A percentile compares a stretch with the other conserved stretches of the same genome.
Conservation (phyloP, 1,140 invertebrate genomes). For the Euwallacea fornicatus region DNA sequence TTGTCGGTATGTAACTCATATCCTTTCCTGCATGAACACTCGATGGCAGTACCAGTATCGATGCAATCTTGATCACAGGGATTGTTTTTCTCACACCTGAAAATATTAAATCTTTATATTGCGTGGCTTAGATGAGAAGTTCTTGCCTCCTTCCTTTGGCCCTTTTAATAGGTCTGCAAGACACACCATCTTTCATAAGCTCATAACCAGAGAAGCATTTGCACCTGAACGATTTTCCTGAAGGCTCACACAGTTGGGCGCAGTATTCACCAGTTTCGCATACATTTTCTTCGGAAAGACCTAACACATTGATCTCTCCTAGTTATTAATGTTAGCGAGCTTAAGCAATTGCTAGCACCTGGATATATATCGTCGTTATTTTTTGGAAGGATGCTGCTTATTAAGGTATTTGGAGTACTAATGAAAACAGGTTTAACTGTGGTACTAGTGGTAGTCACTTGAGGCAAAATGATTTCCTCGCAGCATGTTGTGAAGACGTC, state of each 20-base stretch:
- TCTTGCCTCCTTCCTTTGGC: constrained; percentile 42
- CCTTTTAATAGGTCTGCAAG: constrained; percentile 56
- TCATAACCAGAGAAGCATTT: constrained; percentile 68
- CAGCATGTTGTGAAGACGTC: constrained; percentile 47
- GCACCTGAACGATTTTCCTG: constrained; percentile 70
- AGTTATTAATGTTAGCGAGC: not conserved
- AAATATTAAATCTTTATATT: not conserved
- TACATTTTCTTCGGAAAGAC: constrained; percentile 60
- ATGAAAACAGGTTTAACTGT: constrained; percentile 24
- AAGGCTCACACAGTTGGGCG: constrained; percentile 71
- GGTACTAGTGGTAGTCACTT: constrained; percentile 37
- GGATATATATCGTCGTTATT: constrained; percentile 14
- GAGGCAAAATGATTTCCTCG: constrained; percentile 34
- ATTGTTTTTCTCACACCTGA: constrained; percentile 62
- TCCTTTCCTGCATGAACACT: constrained; percentile 68
- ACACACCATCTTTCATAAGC: constrained; percentile 61
- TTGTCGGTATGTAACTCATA: constrained; percentile 68
- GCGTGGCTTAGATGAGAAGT: not conserved
- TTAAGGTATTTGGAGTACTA: not conserved
- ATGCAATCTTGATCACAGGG: constrained; percentile 68
- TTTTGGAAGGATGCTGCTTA: not conserved
- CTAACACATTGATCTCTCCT: constrained; percentile 1
- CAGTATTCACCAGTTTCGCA: constrained; percentile 69
- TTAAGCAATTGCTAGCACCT: not conserved
- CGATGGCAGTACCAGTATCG: constrained; percentile 62